Base-by-base conservation (phyloP, 2,888 invertebrate genomes). In the Calameuta pallipes region DNA sequence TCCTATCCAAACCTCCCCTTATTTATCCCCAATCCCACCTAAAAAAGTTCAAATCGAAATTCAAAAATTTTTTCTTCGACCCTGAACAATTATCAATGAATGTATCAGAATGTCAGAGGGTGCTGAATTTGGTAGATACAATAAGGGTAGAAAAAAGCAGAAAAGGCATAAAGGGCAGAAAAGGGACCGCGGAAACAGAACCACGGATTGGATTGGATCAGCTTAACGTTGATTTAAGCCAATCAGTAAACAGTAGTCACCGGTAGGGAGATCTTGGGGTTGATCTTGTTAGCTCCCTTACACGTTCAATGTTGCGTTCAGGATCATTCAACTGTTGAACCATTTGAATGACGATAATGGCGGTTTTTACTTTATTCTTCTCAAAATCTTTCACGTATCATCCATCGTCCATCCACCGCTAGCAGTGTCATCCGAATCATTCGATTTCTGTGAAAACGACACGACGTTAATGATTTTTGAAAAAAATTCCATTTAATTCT, bases 151-250 rank as follows among this genome's bases (percentile, higher is more conserved):
- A 15, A 41, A 41, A 41, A 41, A 15, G 41, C 6, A 41, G 81
- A 75, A 69, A 73, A 81, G 76, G 75, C 80, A 80, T 15, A 83
- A 82, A 82, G 81, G 84, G 84, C 83, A 83, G 82, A 87, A 87
- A 89, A 87, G 87, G 87, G 85, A 86, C 85, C 86, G 85, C 79
- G 82, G 86, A 87, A 85, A 87, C 86, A 84, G 83, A 83, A 88
- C 86, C 86, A 84, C 83, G 87, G 88, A 89, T 89, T 89, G 86
- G 82, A 90, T 91, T 90, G 90, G 90, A 91, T 91, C 91, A 89
- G 91, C 91, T 91, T 91, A 91, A 84, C 90, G 90, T 85, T 90
- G 91, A 91, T 91, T 91, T 91, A 91, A 91, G 91, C 91, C 91
- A 91, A 91, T 91, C 90, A 87, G 88, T 86, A 91, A 91, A 91